Evolutionary conservation across 2,888 invertebrate genomes (phyloP), one percentile per base, ranked within the genome.

Genomic region (Diaphora mendica): DNA sequence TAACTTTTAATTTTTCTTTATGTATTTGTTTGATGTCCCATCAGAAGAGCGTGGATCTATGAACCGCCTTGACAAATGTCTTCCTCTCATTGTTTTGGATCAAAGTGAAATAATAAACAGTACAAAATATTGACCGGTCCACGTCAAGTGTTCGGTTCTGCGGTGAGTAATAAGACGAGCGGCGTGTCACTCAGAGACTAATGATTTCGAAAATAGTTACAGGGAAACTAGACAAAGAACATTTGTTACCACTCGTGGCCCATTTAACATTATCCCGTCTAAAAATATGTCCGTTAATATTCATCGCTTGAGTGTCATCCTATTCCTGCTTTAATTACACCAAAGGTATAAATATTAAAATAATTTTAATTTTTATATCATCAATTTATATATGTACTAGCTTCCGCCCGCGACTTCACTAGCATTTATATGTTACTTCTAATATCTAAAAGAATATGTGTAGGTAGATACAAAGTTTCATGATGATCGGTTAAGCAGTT

Each of bases 21-120:
- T 89, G 88, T 71, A 77, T 84, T 84, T 88, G 89, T 95, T 95
- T 94, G 94, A 94, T 92, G 80, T 72, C 81, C 79, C 82, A 86
- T 87, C 87, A 87, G 87, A 86, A 81, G 77, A 83, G 86, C 91
- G 91, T 90, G 91, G 91, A 91, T 92, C 89, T 90, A 91, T 82
- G 82, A 88, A 89, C 87, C 82, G 86, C 88, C 90, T 91, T 89
- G 90, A 91, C 90, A 91, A 91, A 93, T 88, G 86, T 89, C 86
- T 80, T 83, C 73, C 79, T 84, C 80, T 87, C 86, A 92, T 92
- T 92, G 91, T 92, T 86, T 79, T 80, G 88, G 92, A 94, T 95
- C 95, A 95, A 95, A 93, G 91, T 86, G 84, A 88, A 86, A 89
- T 89, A 90, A 93, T 95, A 94, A 95, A 94, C 87, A 90, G 82